A percentile compares a stretch with the other conserved stretches of the same genome.
Conservation (phyloP, 2,113 vertebrate genomes). For the Narcine bancroftii region DNA sequence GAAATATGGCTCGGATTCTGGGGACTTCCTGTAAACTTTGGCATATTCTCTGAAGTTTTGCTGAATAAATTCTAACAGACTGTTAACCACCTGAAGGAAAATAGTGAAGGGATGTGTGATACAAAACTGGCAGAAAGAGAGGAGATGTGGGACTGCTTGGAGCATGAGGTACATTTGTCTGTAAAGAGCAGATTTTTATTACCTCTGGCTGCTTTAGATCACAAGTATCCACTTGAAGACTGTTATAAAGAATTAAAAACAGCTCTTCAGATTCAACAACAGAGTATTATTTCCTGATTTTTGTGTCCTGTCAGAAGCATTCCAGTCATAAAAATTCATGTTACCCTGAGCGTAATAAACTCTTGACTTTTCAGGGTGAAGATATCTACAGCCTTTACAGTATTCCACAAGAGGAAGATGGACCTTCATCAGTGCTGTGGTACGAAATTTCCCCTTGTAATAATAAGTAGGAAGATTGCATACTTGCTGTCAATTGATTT, state of each 20-base stretch:
- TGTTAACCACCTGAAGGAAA: not conserved
- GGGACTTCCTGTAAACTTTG: not conserved
- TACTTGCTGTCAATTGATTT: not conserved
- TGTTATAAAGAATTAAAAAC: not conserved
- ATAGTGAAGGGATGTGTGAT: not conserved
- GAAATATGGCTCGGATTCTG: not conserved
- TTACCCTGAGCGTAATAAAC: slow-evolving; percentile 9
- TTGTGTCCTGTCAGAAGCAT: not conserved
- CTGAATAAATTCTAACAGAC: not conserved
- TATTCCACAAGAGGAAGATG: slow-evolving; percentile 40
- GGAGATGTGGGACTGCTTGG: not conserved
- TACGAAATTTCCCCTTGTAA: not conserved
- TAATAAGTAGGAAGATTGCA: not conserved
- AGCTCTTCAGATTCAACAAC: not conserved
- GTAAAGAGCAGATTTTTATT: not conserved
- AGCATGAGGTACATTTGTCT: not conserved
- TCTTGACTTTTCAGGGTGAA: slow-evolving; percentile 47
- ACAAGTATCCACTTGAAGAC: not conserved
- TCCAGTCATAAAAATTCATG: not conserved
- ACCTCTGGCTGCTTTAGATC: not conserved
- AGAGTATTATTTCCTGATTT: not conserved
- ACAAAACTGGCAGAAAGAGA: not conserved
- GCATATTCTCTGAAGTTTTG: not conserved
- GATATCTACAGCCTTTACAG: slow-evolving; percentile 49
- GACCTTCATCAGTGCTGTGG: slow-evolving; percentile 24